These are phyloP conservation scores for Scaptomyza cyrtandrae DNA, from an alignment of 2,888 invertebrate genomes.

Conservation along the genomic window DNA sequence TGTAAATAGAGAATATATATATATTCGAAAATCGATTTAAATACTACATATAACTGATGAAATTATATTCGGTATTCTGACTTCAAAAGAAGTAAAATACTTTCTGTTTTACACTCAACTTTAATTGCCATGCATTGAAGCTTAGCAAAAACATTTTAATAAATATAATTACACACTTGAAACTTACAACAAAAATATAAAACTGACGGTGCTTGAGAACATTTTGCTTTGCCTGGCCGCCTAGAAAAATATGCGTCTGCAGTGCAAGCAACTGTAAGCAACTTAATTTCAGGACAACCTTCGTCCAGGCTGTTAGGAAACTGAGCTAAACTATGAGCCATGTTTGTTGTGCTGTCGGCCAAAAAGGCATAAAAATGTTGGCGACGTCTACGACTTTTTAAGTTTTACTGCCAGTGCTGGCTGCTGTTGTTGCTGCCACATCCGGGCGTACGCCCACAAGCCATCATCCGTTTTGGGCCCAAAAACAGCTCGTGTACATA, in stretches of 20 bases:
- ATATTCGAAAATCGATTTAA: too few species aligned
- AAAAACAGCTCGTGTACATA: slow-evolving; percentile 41
- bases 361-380: slow-evolving; percentile 60
- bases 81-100: background rate
- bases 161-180: slow-evolving; percentile 40
- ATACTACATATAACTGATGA: too few species aligned
- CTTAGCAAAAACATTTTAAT: slow-evolving; percentile 11
- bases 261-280: slow-evolving; percentile 63
- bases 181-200: background rate
- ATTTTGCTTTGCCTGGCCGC: slow-evolving; percentile 14
- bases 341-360: slow-evolving; percentile 32
- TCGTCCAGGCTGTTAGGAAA: background rate
- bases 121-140: slow-evolving; percentile 16
- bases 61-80: too few species aligned
- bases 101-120: background rate
- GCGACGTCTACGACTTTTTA: slow-evolving; percentile 59
- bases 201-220: slow-evolving; percentile 13
- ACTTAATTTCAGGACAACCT: slow-evolving; percentile 40
- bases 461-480: slow-evolving; percentile 27
- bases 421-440: slow-evolving; percentile 25
- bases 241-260: slow-evolving; percentile 52
- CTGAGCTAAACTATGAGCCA: background rate
- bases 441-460: slow-evolving; percentile 23
- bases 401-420: slow-evolving; percentile 44
- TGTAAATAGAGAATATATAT: too few species aligned